Percentiles rank a stretch among this genome's conserved stretches.
phyloP scores from a whole-genome alignment of 2,113 vertebrate genomes.

The Poecile atricapillus region DNA sequence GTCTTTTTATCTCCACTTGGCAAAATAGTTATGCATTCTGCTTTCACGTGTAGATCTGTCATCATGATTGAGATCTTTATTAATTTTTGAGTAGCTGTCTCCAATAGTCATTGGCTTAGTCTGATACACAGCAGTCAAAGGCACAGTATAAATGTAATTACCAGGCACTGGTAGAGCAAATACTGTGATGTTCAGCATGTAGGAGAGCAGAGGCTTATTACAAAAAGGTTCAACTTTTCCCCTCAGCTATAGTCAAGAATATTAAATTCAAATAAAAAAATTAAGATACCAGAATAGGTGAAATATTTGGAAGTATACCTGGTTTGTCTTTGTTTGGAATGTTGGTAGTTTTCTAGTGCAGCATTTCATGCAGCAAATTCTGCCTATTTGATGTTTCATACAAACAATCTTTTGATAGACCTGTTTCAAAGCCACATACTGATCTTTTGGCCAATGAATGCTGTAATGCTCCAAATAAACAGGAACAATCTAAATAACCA shows the following conservation, averaged over 20 bases:
- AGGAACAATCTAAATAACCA: not conserved
- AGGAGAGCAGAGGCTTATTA: not conserved
- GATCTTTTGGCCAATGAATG: not conserved
- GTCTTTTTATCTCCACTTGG: not conserved
- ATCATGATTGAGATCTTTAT: not conserved
- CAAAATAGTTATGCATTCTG: not conserved
- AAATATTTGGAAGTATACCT: not conserved
- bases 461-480: not conserved
- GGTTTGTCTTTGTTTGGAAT: not conserved
- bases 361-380: not conserved
- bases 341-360: not conserved
- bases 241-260: not conserved
- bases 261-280: not conserved
- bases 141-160: not conserved
- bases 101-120: not conserved
- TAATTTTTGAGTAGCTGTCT: not conserved
- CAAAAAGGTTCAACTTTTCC: not conserved
- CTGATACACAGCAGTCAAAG: not conserved
- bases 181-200: not conserved
- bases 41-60: not conserved
- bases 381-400: not conserved
- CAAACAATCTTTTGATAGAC: not conserved
- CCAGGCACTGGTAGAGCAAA: not conserved
- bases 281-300: not conserved
- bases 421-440: not conserved